Evolutionary conservation across 2,113 vertebrate genomes (phyloP).

Genomic region (Pavo muticus): DNA sequence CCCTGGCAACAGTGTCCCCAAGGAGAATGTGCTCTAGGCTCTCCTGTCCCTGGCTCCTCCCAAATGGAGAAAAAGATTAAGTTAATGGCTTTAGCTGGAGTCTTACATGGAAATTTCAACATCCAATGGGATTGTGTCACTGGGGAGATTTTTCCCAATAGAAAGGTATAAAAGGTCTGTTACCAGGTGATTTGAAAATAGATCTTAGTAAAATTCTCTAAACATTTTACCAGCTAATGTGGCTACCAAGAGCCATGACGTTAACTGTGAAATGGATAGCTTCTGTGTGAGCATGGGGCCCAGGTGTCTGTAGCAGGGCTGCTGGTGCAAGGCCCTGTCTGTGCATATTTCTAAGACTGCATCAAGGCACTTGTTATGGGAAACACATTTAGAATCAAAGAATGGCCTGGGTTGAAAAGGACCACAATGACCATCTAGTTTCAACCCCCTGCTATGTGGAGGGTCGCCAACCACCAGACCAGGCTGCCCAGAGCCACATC

Average conservation of each 20-base stretch:
- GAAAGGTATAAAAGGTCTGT: not conserved
- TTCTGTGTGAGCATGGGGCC: not conserved
- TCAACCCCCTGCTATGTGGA: too few species aligned
- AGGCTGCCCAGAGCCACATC: too few species aligned
- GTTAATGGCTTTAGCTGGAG: not conserved
- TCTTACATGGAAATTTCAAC: constrained; percentile 8
- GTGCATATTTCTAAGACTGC: not conserved
- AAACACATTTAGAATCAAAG: not conserved
- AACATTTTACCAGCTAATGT: not conserved
- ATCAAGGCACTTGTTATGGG: not conserved
- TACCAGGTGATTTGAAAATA: constrained; percentile 12
- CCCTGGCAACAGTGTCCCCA: not conserved
- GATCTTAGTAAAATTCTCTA: not conserved
- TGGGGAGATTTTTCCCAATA: not conserved
- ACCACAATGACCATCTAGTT: too few species aligned
- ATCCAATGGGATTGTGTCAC: not conserved
- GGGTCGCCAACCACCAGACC: too few species aligned
- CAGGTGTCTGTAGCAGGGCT: not conserved
- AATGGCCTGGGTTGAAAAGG: too few species aligned
- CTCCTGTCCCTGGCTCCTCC: not conserved
- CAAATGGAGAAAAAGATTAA: not conserved
- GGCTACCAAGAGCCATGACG: not conserved
- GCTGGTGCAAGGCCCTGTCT: not conserved
- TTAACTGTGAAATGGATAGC: not conserved
- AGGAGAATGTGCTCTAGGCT: not conserved